Evolutionary conservation across 2,888 invertebrate genomes (phyloP).

Genomic region (Ceraclea dissimilis): DNA sequence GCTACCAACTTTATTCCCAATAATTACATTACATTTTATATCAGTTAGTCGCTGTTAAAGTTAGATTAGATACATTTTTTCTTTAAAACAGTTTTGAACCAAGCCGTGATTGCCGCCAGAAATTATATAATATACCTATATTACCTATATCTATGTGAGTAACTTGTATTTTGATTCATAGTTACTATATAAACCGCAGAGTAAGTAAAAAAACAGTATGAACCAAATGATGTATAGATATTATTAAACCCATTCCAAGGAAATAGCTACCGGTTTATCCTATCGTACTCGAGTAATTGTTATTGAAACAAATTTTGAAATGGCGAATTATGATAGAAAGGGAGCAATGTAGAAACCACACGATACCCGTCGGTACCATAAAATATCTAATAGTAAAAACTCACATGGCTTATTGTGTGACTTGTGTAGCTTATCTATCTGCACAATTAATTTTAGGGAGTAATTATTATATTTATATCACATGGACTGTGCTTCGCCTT

Average conservation of each 20-base stretch:
- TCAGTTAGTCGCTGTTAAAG: conserved; percentile 2
- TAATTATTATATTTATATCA: no score
- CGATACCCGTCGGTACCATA: no score
- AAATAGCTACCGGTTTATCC: conserved; percentile 21
- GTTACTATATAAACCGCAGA: conserved; percentile 24
- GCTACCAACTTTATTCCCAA: conserved; percentile 26
- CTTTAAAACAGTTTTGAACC: conserved; percentile 8
- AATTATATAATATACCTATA: no score
- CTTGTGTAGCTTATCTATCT: no score
- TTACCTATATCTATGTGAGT: no score
- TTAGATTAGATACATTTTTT: conserved; percentile 13
- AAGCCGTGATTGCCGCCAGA: conserved; percentile 19
- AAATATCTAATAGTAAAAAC: no score
- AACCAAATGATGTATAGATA: conserved; percentile 19
- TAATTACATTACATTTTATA: conserved; percentile 22
- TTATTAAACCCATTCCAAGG: conserved; percentile 16
- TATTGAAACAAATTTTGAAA: neutral
- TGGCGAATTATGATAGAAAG: neutral
- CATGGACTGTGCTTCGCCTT: no score
- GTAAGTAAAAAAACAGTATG: conserved; percentile 24
- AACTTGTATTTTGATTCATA: conserved; percentile 18
- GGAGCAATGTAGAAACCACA: neutral
- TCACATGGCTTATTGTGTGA: no score
- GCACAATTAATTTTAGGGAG: no score
- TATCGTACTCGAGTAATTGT: conserved; percentile 5